phyloP scores from a whole-genome alignment of 2,888 invertebrate species.

The Steinernema carpocapsae region DNA sequence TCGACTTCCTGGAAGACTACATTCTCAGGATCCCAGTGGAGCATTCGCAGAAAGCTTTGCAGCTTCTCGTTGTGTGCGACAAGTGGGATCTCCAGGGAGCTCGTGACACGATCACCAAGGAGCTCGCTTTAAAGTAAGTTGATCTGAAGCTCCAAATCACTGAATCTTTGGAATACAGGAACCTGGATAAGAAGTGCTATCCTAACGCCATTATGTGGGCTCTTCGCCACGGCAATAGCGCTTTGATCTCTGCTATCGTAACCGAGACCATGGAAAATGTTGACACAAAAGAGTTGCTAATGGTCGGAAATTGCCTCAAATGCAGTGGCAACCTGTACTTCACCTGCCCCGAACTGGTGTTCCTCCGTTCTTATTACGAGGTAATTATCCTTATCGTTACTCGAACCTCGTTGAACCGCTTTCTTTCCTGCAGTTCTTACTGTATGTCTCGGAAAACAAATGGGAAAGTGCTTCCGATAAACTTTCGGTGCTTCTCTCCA shows the following conservation, averaged over 20 bases:
- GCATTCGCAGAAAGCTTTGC: not conserved
- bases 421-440: not conserved
- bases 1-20: slow-evolving; percentile 9
- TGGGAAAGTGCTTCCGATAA: not conserved
- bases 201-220: slow-evolving; percentile 1
- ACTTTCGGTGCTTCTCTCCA: not conserved
- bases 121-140: not conserved
- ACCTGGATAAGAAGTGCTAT: not conserved
- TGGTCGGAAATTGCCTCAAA: not conserved
- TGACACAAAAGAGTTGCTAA: not conserved
- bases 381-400: no score
- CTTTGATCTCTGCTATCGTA: not conserved
- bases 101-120: not conserved
- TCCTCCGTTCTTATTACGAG: not conserved
- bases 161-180: not conserved
- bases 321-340: not conserved
- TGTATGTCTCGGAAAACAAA: not conserved
- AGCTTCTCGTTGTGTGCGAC: not conserved
- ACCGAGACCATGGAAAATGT: not conserved
- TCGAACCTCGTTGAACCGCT: not conserved
- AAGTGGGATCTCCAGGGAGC: slow-evolving; percentile 7
- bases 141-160: not conserved
- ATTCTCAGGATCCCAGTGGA: not conserved
- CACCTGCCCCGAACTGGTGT: not conserved
- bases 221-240: not conserved